Evolutionary conservation across 2,797 vertebrate genomes (phyloP).

Genomic region (Sylvia borin): DNA sequence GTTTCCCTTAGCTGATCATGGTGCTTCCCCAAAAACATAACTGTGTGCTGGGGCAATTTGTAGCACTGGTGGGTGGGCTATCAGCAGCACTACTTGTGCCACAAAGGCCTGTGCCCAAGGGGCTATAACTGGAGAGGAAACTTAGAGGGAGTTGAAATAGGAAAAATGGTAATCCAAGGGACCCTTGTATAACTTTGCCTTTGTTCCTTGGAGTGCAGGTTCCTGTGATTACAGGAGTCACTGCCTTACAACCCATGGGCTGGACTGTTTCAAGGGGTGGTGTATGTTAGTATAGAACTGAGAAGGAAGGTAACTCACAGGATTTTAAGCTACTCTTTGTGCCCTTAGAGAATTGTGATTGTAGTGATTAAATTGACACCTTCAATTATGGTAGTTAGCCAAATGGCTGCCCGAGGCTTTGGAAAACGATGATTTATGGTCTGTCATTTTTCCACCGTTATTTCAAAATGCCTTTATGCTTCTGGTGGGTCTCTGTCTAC

Average conservation of each 20-base stretch:
- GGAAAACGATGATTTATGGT: background rate
- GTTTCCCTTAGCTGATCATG: background rate
- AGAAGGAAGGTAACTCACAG: background rate
- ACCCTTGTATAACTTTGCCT: background rate
- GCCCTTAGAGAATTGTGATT: background rate
- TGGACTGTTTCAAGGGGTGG: background rate
- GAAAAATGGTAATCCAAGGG: background rate
- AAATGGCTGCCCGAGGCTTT: background rate
- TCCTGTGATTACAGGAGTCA: background rate
- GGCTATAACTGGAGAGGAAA: background rate
- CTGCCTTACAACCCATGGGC: background rate
- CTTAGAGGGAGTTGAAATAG: background rate
- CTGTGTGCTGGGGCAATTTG: background rate
- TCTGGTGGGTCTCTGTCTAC: background rate
- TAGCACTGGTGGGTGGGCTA: background rate
- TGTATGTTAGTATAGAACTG: background rate
- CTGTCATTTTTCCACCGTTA: background rate
- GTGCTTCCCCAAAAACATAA: background rate
- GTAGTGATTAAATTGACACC: background rate
- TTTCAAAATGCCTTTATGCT: conserved; percentile 16
- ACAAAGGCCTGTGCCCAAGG: background rate
- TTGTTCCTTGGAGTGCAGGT: background rate
- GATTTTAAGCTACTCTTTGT: background rate
- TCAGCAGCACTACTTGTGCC: background rate
- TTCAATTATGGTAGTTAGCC: background rate